Evolutionary conservation across 2,113 vertebrate species (phyloP).

Genomic region (Varanus komodoensis): DNA sequence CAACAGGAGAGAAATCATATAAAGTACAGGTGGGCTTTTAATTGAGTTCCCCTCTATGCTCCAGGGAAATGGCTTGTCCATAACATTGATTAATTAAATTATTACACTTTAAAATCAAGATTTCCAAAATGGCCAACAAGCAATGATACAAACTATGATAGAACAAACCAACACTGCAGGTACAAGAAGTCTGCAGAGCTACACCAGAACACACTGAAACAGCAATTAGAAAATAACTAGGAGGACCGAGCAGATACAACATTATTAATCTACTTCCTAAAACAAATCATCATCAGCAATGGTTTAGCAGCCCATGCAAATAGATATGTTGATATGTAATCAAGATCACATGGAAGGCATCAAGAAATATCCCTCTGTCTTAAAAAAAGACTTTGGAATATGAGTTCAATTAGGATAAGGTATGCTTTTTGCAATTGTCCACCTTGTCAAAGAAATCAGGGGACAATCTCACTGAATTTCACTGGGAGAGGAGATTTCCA

Average conservation of each 20-base stretch:
- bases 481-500: too few species aligned
- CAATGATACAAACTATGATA: background rate
- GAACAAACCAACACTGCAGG: background rate
- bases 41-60: background rate
- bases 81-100: background rate
- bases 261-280: background rate
- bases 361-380: background rate
- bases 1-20: background rate
- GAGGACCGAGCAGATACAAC: background rate
- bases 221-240: background rate
- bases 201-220: background rate
- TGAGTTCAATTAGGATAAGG: too few species aligned
- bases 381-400: background rate
- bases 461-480: too few species aligned
- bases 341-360: background rate
- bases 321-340: background rate
- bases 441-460: too few species aligned
- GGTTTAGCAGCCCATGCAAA: background rate
- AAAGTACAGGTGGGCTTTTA: background rate
- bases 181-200: background rate
- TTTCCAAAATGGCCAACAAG: background rate
- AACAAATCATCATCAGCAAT: background rate
- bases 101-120: background rate
- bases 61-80: background rate
- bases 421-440: too few species aligned